Percentiles rank a stretch among this genome's conserved stretches.
Evolutionary conservation across 92 coral and sea anemone species (phyloP).

Genomic region (Heteractis magnifica): DNA sequence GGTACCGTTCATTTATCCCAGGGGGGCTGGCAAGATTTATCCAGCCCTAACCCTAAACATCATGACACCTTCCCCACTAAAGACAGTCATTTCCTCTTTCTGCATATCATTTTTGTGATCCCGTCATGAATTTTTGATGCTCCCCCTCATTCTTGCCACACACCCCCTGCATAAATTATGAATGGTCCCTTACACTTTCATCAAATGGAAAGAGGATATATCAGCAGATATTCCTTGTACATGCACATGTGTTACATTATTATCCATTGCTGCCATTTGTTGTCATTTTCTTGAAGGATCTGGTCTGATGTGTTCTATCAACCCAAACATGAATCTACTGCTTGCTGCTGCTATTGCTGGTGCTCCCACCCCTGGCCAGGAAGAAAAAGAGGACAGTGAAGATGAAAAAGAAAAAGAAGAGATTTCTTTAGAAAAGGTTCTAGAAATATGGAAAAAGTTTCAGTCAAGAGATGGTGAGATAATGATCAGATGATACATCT

Average conservation of each 20-base stretch:
- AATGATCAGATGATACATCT: background rate
- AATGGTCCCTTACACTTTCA: no score
- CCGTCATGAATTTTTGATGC: no score
- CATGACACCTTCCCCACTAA: no score
- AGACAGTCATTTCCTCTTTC: no score
- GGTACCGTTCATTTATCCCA: no score
- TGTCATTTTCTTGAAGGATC: constrained; percentile 30
- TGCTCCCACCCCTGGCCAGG: constrained; percentile 64
- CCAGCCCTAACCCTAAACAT: no score
- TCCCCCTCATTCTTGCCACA: background rate
- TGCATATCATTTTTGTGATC: no score
- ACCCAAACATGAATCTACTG: constrained; percentile 75
- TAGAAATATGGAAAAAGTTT: constrained; percentile 81
- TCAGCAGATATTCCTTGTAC: background rate
- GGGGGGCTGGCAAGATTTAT: no score
- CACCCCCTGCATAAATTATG: no score
- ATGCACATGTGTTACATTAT: background rate
- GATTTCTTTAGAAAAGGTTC: constrained; percentile 68
- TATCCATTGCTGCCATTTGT: background rate
- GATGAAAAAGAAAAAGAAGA: constrained; percentile 59
- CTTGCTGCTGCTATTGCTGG: constrained; percentile 96
- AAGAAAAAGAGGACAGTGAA: constrained; percentile 47
- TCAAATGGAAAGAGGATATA: no score
- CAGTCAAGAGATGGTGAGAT: constrained; percentile 51
- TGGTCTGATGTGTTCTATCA: constrained; percentile 36